Evolutionary conservation across 2,797 vertebrate species (phyloP), one percentile per base, ranked within the genome.

Genomic region (Tolypeutes matacus): DNA sequence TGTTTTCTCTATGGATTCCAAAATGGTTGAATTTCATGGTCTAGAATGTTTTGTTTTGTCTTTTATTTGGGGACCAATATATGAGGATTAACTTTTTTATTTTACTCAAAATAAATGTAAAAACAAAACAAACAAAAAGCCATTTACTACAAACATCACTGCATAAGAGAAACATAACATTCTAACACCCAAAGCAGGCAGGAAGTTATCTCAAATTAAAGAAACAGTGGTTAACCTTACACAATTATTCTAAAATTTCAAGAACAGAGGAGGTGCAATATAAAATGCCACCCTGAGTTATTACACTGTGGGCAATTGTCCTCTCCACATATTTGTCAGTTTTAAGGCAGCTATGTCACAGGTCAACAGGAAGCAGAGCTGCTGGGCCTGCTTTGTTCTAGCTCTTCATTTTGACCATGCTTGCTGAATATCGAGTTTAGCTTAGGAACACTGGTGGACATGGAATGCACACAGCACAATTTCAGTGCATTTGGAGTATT

Each of bases 181-280:
- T 69, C 92, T 78, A 82, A 83, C 46, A 31, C 46, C n/a, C 75
- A 36, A 86, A 77, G 15, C 25, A 90, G 42, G 18, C 12, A 67
- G 13, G 80, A 92, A 85, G 9, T 53, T 60, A 92, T 56, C n/a
- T 84, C 46, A 72, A 31, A 51, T 31, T 64, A 92, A 93, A 31
- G 39, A n/a, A 86, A 93, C 8, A 46, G 51, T 81, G 39, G 42
- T 67, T 25, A 88, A 10, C 5, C 3, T 67, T 82, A 72, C 9
- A 58, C 27, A 80, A 76, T 73, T 69, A 70, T 88, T 93, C 91
- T 88, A 60, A 81, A 87, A 60, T 73, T 95, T 56, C 36, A 76
- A 46, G 34, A 34, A 0, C 10, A 84, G 34, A 86, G n/a, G 53
- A 46, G 80, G 62, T 51, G 17, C 29, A 58, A 10, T 39, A 27